These are phyloP conservation scores for Bombus turneri DNA, from an alignment of 1,140 invertebrate species.

Conservation along the genomic window DNA sequence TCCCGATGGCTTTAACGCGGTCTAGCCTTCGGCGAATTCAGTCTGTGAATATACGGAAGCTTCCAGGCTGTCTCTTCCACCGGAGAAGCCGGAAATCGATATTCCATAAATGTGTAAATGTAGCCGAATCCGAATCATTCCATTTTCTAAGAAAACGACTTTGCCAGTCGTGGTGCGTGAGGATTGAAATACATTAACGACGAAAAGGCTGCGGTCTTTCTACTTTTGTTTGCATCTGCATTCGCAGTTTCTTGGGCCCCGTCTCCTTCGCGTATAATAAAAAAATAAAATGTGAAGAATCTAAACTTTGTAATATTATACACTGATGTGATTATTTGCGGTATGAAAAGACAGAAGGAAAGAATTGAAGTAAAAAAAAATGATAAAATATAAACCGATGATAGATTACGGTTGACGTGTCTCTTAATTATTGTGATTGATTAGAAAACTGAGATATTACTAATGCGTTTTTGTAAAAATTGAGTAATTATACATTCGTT, in stretches of 20 bases:
- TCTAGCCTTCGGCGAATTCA: slow-evolving; percentile 41
- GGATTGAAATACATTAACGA: slow-evolving; percentile 44
- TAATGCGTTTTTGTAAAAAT: not conserved
- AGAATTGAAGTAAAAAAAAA: not conserved
- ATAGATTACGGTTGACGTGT: not conserved
- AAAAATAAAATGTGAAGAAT: not conserved
- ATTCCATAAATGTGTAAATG: slow-evolving; percentile 81
- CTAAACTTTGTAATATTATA: not conserved
- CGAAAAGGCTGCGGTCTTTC: not conserved
- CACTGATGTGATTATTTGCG: too few species aligned
- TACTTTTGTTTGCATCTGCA: slow-evolving; percentile 9
- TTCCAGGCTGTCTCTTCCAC: slow-evolving; percentile 19
- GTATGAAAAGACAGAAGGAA: too few species aligned
- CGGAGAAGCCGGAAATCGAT: slow-evolving; percentile 71
- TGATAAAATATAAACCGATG: not conserved
- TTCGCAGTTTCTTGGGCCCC: not conserved
- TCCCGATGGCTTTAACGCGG: slow-evolving; percentile 32
- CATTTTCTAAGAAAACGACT: slow-evolving; percentile 49
- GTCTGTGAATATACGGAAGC: slow-evolving; percentile 59
- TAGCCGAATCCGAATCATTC: slow-evolving; percentile 70
- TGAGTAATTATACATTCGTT: not conserved
- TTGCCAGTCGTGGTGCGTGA: not conserved
- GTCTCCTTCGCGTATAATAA: not conserved
- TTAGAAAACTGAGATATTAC: not conserved
- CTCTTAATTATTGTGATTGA: not conserved